phyloP scores from a whole-genome alignment of 2,888 invertebrate species.

The Scaptomyza tumidula region DNA sequence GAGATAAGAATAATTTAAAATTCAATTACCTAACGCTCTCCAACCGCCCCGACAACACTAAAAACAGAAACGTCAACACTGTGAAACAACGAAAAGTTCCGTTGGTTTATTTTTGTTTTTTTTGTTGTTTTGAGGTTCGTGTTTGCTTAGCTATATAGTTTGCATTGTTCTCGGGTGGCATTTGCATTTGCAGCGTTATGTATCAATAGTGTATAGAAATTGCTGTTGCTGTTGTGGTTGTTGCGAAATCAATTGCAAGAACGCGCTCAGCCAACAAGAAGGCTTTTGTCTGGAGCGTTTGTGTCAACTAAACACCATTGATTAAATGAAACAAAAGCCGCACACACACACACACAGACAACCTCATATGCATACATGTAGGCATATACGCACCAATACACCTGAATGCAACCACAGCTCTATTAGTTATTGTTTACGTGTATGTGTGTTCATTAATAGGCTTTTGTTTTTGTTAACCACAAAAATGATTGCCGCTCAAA shows the following conservation, averaged over 20 bases:
- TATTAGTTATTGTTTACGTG: slow-evolving; percentile 44
- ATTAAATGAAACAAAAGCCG: slow-evolving; percentile 70
- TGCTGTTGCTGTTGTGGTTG: neutral
- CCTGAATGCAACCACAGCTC: slow-evolving; percentile 49
- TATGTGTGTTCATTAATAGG: slow-evolving; percentile 69
- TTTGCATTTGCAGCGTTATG: slow-evolving; percentile 36
- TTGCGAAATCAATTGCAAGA: slow-evolving; percentile 35
- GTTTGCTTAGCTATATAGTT: slow-evolving; percentile 28
- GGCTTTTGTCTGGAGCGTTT: slow-evolving; percentile 58
- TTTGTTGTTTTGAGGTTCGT: slow-evolving; percentile 17
- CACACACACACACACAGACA: slow-evolving; percentile 27
- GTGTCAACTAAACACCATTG: slow-evolving; percentile 63
- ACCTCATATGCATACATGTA: neutral
- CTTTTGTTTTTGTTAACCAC: slow-evolving; percentile 79
- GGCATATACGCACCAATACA: slow-evolving; percentile 7
- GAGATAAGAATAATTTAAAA: slow-evolving; percentile 71
- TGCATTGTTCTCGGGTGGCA: slow-evolving; percentile 31
- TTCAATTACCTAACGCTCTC: slow-evolving; percentile 67
- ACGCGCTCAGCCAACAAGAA: slow-evolving; percentile 26
- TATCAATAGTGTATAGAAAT: slow-evolving; percentile 16
- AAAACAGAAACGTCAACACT: slow-evolving; percentile 10
- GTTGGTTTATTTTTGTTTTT: slow-evolving; percentile 15
- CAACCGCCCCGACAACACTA: neutral
- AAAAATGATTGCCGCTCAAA: slow-evolving; percentile 81
- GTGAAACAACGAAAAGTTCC: slow-evolving; percentile 40